Base-by-base conservation (phyloP, 2,888 invertebrate species). In the Cylindroiulus punctatus region DNA sequence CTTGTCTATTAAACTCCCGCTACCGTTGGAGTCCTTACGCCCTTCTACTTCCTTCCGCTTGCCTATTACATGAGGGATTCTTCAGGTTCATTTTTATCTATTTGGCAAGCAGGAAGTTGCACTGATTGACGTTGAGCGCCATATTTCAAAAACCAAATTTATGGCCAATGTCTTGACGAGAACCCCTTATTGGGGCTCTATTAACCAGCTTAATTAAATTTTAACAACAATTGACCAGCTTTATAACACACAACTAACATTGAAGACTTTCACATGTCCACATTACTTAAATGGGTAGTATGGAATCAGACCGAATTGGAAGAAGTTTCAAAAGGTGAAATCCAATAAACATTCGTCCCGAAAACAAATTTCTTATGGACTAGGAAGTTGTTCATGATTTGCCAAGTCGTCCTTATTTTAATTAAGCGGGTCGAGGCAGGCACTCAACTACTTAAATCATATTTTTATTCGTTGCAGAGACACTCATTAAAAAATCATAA, bases 401-500 rank as follows among this genome's bases (percentile, higher is more conserved):
- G 17, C 52, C n/a, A n/a, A 65, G 26, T 76, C 44, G 44, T 44
- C 44, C 44, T 10, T 1, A 44, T 44, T 8, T 14, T 32, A 76
- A 76, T 76, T 76, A 76, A 76, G 76, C 76, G 76, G n/a, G n/a
- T n/a, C n/a, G 76, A 32, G 76, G 76, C 26, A 65, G 65, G 22
- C 26, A 8, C 26, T 65, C 65, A 8, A 32, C 76, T 30, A 32
- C 76, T 76, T 76, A 30, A 76, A 32, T 76, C 76, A 76, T 76
- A 32, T 76, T 76, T 76, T 76, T 17, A 14, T 32, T 17, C 30
- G 26, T 76, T 30, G 30, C 76, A 76, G 76, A 76, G 30, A 30
- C 76, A 76, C 76, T 32, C 76, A 76, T 76, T 76, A 76, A 76
- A 52, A 52, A 76, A 76, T 76, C 76, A 76, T 76, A 76, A 76